Percentiles rank a stretch among this genome's conserved stretches.
phyloP scores from a whole-genome alignment of 2,888 invertebrate genomes.

The Phortica magna region DNA sequence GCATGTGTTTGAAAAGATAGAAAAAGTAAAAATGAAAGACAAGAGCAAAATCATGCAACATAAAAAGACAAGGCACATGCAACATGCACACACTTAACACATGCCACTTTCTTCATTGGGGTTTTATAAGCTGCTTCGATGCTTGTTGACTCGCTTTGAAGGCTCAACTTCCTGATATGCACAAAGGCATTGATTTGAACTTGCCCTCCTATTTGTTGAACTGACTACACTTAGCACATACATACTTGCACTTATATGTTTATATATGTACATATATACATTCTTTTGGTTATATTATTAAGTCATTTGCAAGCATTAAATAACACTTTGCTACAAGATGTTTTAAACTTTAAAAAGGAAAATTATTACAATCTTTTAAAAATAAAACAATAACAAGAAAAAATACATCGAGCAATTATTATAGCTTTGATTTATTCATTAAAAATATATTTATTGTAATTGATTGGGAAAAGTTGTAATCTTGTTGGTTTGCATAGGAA shows the following conservation, averaged over 20 bases:
- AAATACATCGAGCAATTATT: no score
- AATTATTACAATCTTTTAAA: no score
- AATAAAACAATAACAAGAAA: no score
- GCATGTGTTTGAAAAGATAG: neutral
- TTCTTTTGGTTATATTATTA: neutral
- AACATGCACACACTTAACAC: neutral
- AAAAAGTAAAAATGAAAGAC: neutral
- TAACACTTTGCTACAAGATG: neutral
- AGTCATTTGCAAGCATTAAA: neutral
- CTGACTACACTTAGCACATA: neutral
- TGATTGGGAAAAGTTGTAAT: no score
- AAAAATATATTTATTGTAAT: no score
- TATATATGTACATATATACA: neutral
- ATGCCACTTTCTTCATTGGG: neutral
- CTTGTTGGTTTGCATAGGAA: no score
- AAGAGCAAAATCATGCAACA: neutral
- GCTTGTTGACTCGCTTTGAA: neutral
- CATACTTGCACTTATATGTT: neutral
- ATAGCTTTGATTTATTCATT: no score
- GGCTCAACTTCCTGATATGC: slow-evolving; percentile 9
- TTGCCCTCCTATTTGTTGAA: slow-evolving; percentile 21
- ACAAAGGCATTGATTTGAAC: slow-evolving; percentile 20
- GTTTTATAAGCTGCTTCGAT: neutral
- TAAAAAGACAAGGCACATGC: neutral
- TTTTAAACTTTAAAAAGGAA: neutral